These are phyloP conservation scores for Chrysotoxum bicinctum DNA, from an alignment of 2,888 invertebrate species.

Conservation along the genomic window DNA sequence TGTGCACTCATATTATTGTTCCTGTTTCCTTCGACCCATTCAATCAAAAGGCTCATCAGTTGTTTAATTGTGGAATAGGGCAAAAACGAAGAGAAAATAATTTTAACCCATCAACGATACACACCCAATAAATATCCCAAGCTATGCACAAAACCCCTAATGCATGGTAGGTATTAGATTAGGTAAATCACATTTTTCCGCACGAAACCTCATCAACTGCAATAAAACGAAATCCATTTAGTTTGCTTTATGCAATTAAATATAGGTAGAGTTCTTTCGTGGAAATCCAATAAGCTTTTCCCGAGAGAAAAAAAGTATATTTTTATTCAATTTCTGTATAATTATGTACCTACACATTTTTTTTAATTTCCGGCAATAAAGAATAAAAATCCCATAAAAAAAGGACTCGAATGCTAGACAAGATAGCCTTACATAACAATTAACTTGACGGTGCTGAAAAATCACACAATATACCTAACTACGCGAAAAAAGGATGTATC, in stretches of 20 bases:
- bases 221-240: slow-evolving; percentile 37
- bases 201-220: slow-evolving; percentile 43
- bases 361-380: slow-evolving; percentile 2
- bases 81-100: background rate
- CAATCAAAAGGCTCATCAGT: background rate
- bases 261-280: slow-evolving; percentile 22
- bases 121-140: slow-evolving; percentile 4
- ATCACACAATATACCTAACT: slow-evolving; percentile 46
- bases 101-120: background rate
- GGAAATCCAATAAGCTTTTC: background rate
- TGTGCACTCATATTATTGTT: background rate
- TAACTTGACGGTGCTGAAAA: slow-evolving; percentile 44
- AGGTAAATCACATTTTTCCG: slow-evolving; percentile 29
- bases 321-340: slow-evolving; percentile 16
- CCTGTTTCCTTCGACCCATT: background rate
- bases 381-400: background rate
- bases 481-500: background rate
- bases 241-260: slow-evolving; percentile 30
- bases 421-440: slow-evolving; percentile 57
- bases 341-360: background rate
- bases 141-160: slow-evolving; percentile 1
- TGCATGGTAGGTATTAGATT: slow-evolving; percentile 11
- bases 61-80: background rate
- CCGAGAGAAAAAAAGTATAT: background rate
- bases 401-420: background rate